Percentiles rank a stretch among this genome's conserved stretches.
Evolutionary conservation across 2,113 vertebrate species (phyloP).

Genomic region (Zosterops japonicus): DNA sequence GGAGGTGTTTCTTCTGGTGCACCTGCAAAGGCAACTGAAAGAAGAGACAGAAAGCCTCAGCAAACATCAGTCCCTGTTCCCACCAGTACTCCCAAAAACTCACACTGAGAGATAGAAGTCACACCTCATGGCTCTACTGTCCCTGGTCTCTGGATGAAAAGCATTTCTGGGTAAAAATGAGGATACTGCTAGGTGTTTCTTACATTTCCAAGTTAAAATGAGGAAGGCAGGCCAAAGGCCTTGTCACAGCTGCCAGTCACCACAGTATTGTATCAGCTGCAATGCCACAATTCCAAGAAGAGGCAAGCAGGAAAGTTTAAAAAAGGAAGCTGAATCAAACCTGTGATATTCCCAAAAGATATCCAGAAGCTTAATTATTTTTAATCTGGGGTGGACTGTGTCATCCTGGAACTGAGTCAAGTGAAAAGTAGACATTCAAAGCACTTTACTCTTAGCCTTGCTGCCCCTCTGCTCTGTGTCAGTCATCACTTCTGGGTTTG

Average conservation of each 20-base stretch:
- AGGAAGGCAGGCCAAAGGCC: background rate
- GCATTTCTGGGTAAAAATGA: background rate
- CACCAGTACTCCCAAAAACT: background rate
- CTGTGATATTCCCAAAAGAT: background rate
- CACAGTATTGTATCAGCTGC: background rate
- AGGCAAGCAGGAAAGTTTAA: background rate
- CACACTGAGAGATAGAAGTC: background rate
- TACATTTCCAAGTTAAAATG: background rate
- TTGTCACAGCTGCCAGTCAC: background rate
- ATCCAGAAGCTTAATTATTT: constrained; percentile 9
- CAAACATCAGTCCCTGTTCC: background rate
- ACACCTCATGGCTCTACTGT: background rate
- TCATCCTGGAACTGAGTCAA: constrained; percentile 42
- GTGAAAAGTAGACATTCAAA: constrained; percentile 38
- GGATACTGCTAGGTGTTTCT: background rate
- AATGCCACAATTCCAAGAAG: background rate
- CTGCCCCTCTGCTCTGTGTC: constrained; percentile 40
- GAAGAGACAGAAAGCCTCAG: background rate
- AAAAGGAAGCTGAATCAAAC: background rate
- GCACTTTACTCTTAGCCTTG: background rate
- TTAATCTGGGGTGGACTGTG: constrained; percentile 9
- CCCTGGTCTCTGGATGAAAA: background rate
- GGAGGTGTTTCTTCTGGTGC: background rate
- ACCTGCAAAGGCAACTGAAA: background rate
- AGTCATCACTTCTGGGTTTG: constrained; percentile 57